Base-by-base conservation (phyloP, 2,113 vertebrate species). In the Galemys pyrenaicus region DNA sequence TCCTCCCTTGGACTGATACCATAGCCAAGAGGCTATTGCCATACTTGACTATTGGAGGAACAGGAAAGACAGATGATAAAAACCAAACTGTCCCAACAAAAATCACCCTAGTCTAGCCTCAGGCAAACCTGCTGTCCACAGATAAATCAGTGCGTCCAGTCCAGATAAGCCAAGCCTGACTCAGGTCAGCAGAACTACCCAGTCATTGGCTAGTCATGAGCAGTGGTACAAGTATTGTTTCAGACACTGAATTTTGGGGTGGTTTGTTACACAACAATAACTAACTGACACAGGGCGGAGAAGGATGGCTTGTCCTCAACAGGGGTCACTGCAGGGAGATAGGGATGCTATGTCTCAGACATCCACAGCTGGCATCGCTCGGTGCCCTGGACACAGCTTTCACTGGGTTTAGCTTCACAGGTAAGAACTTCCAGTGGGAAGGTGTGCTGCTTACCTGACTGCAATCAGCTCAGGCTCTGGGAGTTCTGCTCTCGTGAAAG, bases 231-330 rank as follows among this genome's bases (percentile, higher is more conserved):
- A 17, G 20, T 67, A 22, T 32, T 46, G 15, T 26, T 70, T 67
- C 62, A 94, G 17, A 19, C 65, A 56, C 41, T 73, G 9, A 60
- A 62, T 67, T 92, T 83, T n/a, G 24, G 12, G 0, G 15, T 60
- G 51, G 3, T 78, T 70, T 79, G 24, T 68, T 86, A 46, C 24
- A 75, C 13, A 70, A 77, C 28, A 65, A 28, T 41, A 60, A 64
- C 68, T 90, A 78, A 73, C 28, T 83, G 39, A 68, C 24, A 88
- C 2, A 79, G 9, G 12, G 12, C 82, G 51, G 80, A 91, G 73
- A 73, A 2, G 51, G 73, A 60, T 5, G 19, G 15, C 20, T 74
- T 56, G 13, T 74, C 46, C 67, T 24, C 68, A 64, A 91, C 65
- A 22, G 2, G 2, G 4, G 9, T 35, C 71, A n/a, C 41, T 19